These are phyloP conservation scores for Cryptocheilus praepositus DNA, from an alignment of 2,888 invertebrate genomes.

Conservation along the genomic window DNA sequence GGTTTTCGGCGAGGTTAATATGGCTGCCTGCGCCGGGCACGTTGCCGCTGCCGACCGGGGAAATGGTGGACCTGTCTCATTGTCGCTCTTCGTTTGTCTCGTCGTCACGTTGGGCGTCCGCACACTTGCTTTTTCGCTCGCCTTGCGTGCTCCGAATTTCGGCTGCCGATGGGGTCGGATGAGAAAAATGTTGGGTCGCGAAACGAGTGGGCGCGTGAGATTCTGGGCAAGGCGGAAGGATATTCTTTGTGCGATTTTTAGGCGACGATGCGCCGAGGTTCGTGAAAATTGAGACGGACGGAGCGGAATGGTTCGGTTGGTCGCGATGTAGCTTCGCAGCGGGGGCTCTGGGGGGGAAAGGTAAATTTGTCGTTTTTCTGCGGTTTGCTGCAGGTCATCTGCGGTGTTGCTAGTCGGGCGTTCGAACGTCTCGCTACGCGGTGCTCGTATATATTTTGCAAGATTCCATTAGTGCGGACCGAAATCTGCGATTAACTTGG, in stretches of 20 bases:
- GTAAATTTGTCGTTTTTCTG: no score
- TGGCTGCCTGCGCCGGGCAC: constrained; percentile 52
- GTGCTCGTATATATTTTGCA: no score
- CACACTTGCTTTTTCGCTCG: neutral
- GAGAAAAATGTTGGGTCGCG: neutral
- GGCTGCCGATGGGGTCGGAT: neutral
- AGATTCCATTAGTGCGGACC: neutral
- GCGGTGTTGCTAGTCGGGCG: no score
- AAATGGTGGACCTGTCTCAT: constrained; percentile 40
- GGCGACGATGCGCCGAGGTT: no score
- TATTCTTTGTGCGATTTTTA: no score
- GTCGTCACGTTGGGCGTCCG: no score
- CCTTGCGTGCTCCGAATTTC: neutral
- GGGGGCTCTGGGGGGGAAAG: no score
- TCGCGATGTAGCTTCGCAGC: no score
- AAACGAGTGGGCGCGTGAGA: neutral
- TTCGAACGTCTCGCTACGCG: neutral
- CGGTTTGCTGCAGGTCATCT: no score
- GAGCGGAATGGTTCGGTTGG: no score
- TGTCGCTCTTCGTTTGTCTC: constrained; percentile 9
- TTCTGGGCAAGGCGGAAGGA: neutral
- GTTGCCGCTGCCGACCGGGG: constrained; percentile 37
- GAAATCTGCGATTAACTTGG: constrained; percentile 39
- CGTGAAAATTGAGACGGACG: no score
- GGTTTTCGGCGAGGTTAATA: constrained; percentile 50